A percentile compares a stretch with the other conserved stretches of the same genome.
Conservation (phyloP, 2,888 invertebrate species). For the Silvanus unidentatus region DNA sequence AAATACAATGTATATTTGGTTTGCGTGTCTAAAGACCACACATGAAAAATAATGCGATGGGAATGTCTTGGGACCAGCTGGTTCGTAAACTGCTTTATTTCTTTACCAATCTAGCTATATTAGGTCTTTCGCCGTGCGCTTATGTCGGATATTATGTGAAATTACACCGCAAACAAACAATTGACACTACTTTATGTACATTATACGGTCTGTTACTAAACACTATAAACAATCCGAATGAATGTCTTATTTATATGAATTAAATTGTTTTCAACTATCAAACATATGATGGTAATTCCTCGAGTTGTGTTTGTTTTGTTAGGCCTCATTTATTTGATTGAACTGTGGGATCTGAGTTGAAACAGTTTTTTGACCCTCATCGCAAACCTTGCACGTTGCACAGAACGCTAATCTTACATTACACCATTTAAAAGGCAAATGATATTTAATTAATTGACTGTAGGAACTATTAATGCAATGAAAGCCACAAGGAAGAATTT, state of each 20-base stretch:
- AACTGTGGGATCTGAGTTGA: too few species aligned
- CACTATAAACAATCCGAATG: slow-evolving; percentile 17
- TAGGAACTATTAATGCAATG: too few species aligned
- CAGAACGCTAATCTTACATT: too few species aligned
- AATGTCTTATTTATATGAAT: slow-evolving; percentile 26
- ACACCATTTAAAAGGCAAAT: too few species aligned
- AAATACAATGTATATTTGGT: slow-evolving; percentile 1
- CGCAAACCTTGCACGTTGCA: too few species aligned
- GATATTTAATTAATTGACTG: too few species aligned
- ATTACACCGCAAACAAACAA: slow-evolving; percentile 6
- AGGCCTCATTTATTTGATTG: too few species aligned
- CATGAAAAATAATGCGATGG: slow-evolving; percentile 6
- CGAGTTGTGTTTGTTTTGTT: too few species aligned
- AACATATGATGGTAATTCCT: neutral
- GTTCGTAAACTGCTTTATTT: slow-evolving; percentile 5
- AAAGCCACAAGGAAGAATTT: too few species aligned
- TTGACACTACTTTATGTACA: slow-evolving; percentile 14
- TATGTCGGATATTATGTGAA: too few species aligned
- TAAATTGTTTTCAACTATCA: slow-evolving; percentile 10
- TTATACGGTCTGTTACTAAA: slow-evolving; percentile 7
- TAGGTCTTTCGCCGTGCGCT: neutral
- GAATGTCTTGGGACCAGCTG: slow-evolving; percentile 7
- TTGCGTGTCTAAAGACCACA: slow-evolving; percentile 6
- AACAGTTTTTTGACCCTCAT: neutral
- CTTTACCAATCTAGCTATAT: slow-evolving; percentile 9